A percentile compares a stretch with the other conserved stretches of the same genome.
Evolutionary conservation across 2,888 invertebrate species (phyloP).

Genomic region (Stenurella melanura): DNA sequence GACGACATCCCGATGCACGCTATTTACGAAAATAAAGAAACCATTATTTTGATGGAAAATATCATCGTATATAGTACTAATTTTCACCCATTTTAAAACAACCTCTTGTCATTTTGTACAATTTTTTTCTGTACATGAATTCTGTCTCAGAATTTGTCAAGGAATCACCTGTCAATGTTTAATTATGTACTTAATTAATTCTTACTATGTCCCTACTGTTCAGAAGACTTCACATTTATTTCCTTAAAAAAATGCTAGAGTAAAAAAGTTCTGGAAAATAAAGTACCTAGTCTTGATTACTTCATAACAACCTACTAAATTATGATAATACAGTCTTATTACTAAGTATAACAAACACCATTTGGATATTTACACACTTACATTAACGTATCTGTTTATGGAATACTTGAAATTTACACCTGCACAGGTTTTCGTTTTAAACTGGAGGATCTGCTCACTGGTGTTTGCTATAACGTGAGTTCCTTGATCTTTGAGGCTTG

Average conservation of each 20-base stretch:
- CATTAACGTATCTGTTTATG: not conserved
- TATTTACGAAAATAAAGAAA: too few species aligned
- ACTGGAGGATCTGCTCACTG: conserved; percentile 67
- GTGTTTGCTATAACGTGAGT: conserved; percentile 70
- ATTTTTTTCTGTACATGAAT: too few species aligned
- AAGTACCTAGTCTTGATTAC: not conserved
- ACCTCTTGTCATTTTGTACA: too few species aligned
- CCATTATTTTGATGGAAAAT: too few species aligned
- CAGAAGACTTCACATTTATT: not conserved
- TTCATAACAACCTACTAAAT: conserved; percentile 13
- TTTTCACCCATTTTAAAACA: too few species aligned
- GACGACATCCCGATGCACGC: too few species aligned
- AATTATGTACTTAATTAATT: too few species aligned
- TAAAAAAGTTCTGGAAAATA: conserved; percentile 26
- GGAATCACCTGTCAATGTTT: too few species aligned
- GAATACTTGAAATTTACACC: conserved; percentile 61
- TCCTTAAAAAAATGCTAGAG: not conserved
- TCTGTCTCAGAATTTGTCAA: too few species aligned
- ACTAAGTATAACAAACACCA: conserved; percentile 25
- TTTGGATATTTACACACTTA: conserved; percentile 25
- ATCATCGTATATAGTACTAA: too few species aligned
- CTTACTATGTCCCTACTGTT: not conserved
- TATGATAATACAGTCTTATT: conserved; percentile 36
- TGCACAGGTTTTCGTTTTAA: conserved; percentile 70
- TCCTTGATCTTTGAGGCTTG: conserved; percentile 67